Base-by-base conservation (phyloP, 2,113 vertebrate species). In the Gobiocypris rarus region DNA sequence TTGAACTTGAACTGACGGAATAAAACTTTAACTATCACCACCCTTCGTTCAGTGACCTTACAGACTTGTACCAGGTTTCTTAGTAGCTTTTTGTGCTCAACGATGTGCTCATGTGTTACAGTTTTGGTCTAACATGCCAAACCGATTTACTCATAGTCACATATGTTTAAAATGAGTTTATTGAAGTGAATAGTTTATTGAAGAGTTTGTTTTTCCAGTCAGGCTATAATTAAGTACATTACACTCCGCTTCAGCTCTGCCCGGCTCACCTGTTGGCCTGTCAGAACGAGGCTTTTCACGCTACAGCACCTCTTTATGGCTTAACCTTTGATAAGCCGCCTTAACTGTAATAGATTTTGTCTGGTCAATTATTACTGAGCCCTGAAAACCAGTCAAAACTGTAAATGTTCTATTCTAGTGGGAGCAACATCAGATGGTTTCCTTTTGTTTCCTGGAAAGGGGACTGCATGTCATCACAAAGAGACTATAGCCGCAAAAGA, bases 341-440 rank as follows among this genome's bases (percentile, higher is more conserved):
- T 6, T 45, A 24, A 14, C 48, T 19, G 9, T 81, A 81, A 75
- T 76, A 26, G 45, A 24, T 85, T 83, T 81, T 65, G 73, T 87
- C 82, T 69, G 67, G 80, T 87, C 81, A 83, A 75, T 85, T 79
- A 87, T 81, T 81, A 67, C 79, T 83, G 38, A 82, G 74, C 24
- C 24, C 56, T 65, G 26, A 73, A 79, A 65, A 56, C 74, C 56
- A 85, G 45, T 83, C 43, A 79, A 85, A 54, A n/a, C 56, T 67
- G n/a, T 80, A 28, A 85, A 65, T 9, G 56, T 58, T 75, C 58
- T 59, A 13, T 58, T 26, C 43, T 28, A 38, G 45, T 52, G 28
- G 43, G 9, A 83, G 24, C 50, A 56, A 81, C 10, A 61, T 59
- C 81, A 67, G 58, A 54, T 14, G 41, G 2, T 31, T 67, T 71